Percentiles rank a stretch among this genome's conserved stretches.
Conservation (phyloP, 2,113 vertebrate species). For the Callipepla squamata region DNA sequence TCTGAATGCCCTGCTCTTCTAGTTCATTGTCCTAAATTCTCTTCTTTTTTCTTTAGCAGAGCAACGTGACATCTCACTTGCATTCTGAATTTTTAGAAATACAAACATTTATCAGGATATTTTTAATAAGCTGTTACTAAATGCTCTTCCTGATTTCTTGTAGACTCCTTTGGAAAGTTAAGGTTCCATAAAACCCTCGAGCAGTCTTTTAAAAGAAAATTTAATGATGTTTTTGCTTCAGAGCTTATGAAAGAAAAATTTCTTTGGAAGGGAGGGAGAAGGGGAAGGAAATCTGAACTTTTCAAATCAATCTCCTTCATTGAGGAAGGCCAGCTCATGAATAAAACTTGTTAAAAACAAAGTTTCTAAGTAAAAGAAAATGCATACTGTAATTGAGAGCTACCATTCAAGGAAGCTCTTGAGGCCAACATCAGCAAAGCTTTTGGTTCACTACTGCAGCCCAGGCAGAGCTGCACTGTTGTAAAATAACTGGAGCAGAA, state of each 20-base stretch:
- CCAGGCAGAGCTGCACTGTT: background rate
- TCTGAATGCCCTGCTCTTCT: background rate
- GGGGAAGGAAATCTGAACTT: background rate
- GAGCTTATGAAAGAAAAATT: background rate
- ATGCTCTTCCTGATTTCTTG: background rate
- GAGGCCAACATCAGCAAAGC: background rate
- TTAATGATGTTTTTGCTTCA: slow-evolving; percentile 9
- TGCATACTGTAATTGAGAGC: background rate
- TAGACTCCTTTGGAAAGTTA: slow-evolving; percentile 10
- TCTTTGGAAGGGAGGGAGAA: background rate
- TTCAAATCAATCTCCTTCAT: background rate
- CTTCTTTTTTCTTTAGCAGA: background rate
- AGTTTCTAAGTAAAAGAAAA: slow-evolving; percentile 5
- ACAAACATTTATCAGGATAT: background rate
- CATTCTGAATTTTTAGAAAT: background rate
- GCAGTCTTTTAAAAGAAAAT: slow-evolving; percentile 19
- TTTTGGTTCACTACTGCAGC: background rate
- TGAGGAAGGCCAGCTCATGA: slow-evolving; percentile 4
- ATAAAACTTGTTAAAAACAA: background rate
- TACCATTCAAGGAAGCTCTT: background rate
- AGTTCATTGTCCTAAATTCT: background rate
- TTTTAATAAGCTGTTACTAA: slow-evolving; percentile 31
- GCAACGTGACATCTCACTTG: background rate
- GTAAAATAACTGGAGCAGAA: background rate
- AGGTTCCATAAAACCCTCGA: background rate